phyloP scores from a whole-genome alignment of 2,113 vertebrate genomes.

The Pristiophorus japonicus region DNA sequence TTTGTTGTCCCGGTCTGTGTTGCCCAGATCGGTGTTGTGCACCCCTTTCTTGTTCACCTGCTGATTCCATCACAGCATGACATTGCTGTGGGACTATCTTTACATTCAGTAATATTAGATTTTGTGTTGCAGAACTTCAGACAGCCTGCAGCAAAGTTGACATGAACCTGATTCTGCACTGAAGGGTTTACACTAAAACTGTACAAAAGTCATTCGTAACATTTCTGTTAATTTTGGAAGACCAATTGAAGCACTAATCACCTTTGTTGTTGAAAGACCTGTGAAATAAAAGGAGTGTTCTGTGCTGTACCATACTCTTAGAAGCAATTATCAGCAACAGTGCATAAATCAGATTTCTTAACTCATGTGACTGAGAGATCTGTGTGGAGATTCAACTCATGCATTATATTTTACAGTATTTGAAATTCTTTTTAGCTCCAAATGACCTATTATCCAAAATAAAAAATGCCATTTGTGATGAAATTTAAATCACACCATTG shows the following conservation, averaged over 20 bases:
- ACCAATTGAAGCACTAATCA: neutral
- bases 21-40: too few species aligned
- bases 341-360: neutral
- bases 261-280: neutral
- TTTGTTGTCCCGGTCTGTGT: too few species aligned
- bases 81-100: neutral
- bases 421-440: neutral
- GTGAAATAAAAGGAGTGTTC: neutral
- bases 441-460: neutral
- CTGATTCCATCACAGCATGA: too few species aligned
- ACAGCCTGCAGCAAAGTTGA: neutral
- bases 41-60: too few species aligned
- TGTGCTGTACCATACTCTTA: neutral
- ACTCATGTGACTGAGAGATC: neutral
- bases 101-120: neutral
- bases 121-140: neutral
- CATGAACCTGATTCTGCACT: neutral
- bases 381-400: neutral
- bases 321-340: neutral
- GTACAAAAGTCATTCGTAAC: neutral
- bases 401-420: conserved; percentile 7
- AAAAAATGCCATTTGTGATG: neutral
- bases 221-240: neutral
- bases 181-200: neutral
- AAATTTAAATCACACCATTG: neutral